Conservation (phyloP, 2,797 vertebrate species). For the Fratercula arctica region DNA sequence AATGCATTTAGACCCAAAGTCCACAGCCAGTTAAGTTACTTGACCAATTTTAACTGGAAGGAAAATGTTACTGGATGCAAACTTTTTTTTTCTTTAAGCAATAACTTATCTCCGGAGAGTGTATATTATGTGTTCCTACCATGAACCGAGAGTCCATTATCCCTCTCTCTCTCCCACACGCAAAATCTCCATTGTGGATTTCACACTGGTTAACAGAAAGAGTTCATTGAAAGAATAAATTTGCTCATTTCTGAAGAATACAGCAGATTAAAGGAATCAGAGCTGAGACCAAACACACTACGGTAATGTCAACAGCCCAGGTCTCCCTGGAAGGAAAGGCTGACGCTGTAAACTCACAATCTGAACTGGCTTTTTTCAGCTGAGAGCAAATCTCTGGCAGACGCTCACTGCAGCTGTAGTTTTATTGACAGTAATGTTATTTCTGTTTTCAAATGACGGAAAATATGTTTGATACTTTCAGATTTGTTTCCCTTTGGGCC, state of each 20-base stretch:
- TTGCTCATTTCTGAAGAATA: neutral
- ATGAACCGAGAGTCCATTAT: neutral
- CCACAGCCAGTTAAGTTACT: neutral
- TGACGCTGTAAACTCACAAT: neutral
- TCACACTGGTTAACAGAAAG: neutral
- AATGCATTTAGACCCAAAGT: neutral
- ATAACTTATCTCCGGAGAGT: neutral
- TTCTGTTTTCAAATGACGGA: conserved; percentile 29
- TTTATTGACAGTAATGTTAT: conserved; percentile 38
- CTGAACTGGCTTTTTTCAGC: neutral
- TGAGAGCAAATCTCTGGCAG: conserved; percentile 3
- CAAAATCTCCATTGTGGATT: neutral
- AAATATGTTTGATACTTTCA: conserved; percentile 33
- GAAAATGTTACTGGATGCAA: neutral
- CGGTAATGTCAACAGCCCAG: neutral
- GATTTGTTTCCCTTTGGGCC: conserved; percentile 1
- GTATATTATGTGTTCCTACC: neutral
- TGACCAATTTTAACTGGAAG: neutral
- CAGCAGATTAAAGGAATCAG: neutral
- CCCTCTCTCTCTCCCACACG: neutral
- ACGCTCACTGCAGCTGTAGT: neutral
- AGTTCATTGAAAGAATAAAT: neutral
- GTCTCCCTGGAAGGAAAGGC: neutral
- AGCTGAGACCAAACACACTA: neutral
- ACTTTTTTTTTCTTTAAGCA: neutral